phyloP scores from a whole-genome alignment of 1,140 invertebrate species.

The Dendroctonus valens region DNA sequence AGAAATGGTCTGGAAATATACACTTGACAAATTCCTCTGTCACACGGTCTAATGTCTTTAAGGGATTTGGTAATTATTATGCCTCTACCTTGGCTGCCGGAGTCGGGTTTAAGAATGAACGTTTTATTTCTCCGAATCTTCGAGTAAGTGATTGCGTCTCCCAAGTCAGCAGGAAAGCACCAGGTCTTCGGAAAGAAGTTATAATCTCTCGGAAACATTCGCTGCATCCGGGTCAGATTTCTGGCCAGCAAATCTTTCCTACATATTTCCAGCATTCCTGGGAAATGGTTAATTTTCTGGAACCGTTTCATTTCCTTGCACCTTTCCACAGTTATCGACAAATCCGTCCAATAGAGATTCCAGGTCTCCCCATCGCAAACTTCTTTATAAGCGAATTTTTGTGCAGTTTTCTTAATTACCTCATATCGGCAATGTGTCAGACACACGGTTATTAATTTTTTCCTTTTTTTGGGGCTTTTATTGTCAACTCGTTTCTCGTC shows the following conservation, averaged over 20 bases:
- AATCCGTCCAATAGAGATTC: constrained; percentile 89
- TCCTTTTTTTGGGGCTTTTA: constrained; percentile 34
- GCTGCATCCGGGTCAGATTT: constrained; percentile 83
- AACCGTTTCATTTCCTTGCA: constrained; percentile 88
- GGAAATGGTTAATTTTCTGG: constrained; percentile 89
- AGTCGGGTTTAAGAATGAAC: constrained; percentile 87
- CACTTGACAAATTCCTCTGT: constrained; percentile 82
- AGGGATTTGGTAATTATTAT: constrained; percentile 78
- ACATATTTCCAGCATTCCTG: constrained; percentile 90
- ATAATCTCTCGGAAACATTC: constrained; percentile 84
- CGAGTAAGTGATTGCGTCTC: constrained; percentile 63
- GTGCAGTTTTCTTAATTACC: constrained; percentile 67
- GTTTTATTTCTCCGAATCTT: constrained; percentile 70
- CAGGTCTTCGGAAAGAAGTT: constrained; percentile 92
- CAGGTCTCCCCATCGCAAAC: constrained; percentile 77
- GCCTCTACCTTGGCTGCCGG: constrained; percentile 81
- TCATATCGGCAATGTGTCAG: constrained; percentile 73
- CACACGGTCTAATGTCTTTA: constrained; percentile 73
- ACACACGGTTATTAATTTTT: constrained; percentile 58
- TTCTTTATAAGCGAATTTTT: constrained; percentile 74
- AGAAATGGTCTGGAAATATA: constrained; percentile 76
- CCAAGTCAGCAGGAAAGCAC: constrained; percentile 83
- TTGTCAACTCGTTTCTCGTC: constrained; percentile 14
- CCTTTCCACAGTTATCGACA: constrained; percentile 75
- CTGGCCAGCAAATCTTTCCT: constrained; percentile 81